Percentiles rank a stretch among this genome's conserved stretches.
phyloP scores from a whole-genome alignment of 2,888 invertebrate species.

The Hermaeophaga mercurialis region DNA sequence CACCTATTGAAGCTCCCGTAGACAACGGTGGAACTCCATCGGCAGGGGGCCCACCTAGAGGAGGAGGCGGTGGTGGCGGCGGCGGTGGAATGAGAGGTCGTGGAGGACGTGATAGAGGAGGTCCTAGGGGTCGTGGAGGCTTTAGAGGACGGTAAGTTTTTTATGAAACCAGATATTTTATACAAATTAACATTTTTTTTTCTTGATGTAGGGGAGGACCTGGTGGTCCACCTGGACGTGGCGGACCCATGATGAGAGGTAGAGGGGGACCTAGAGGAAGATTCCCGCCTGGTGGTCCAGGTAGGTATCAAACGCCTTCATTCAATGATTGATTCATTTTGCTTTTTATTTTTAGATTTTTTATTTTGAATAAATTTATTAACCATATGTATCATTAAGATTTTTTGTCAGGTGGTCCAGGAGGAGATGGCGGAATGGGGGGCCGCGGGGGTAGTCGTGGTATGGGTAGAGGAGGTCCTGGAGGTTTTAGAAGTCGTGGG shows the following conservation, averaged over 20 bases:
- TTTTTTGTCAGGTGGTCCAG: slow-evolving; percentile 22
- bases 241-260: slow-evolving; percentile 45
- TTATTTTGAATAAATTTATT: too few species aligned
- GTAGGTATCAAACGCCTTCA: slow-evolving; percentile 28
- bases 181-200: neutral
- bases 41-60: neutral
- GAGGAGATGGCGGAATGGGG: slow-evolving; percentile 29
- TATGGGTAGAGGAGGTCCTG: slow-evolving; percentile 31
- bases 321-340: too few species aligned
- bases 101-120: neutral
- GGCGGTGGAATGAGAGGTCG: neutral
- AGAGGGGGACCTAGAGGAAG: slow-evolving; percentile 44
- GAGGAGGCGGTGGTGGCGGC: slow-evolving; percentile 31
- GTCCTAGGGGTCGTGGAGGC: slow-evolving; percentile 29
- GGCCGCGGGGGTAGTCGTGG: slow-evolving; percentile 5
- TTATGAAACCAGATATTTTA: neutral
- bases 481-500: slow-evolving; percentile 33
- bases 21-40: slow-evolving; percentile 5
- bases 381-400: too few species aligned
- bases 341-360: too few species aligned
- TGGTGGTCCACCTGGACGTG: slow-evolving; percentile 44
- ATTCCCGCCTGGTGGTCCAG: slow-evolving; percentile 39
- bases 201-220: slow-evolving; percentile 41
- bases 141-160: slow-evolving; percentile 25
- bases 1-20: slow-evolving; percentile 9